Conservation (phyloP, 2,113 vertebrate species). For the Epinephelus fuscoguttatus region DNA sequence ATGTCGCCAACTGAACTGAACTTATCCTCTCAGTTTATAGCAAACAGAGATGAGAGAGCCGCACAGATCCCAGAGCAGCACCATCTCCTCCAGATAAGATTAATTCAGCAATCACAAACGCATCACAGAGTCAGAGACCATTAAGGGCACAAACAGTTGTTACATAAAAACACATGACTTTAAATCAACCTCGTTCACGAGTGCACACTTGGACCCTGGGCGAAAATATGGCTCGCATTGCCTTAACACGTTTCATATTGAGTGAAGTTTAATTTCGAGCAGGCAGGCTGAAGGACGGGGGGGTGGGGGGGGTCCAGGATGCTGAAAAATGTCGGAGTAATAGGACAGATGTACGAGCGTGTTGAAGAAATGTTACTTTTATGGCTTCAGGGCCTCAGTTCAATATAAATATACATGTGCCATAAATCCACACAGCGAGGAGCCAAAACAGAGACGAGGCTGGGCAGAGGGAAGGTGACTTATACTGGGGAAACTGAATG, state of each 20-base stretch:
- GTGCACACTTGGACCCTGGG: background rate
- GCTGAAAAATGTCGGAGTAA: conserved; percentile 68
- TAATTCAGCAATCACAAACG: conserved; percentile 23
- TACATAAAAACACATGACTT: conserved; percentile 28
- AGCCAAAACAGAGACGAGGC: conserved; percentile 54
- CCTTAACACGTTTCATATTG: conserved; percentile 47
- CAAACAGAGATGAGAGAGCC: conserved; percentile 27
- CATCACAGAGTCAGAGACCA: conserved; percentile 16
- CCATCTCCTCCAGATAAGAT: conserved; percentile 22
- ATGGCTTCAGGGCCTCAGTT: conserved; percentile 71
- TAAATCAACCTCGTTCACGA: conserved; percentile 10
- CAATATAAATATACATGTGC: conserved; percentile 76
- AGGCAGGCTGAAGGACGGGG: conserved; percentile 14
- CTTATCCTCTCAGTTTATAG: conserved; percentile 11
- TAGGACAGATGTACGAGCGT: conserved; percentile 71
- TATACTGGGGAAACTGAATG: conserved; percentile 23
- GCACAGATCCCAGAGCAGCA: conserved; percentile 12
- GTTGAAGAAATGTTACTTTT: conserved; percentile 78
- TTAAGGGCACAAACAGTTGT: conserved; percentile 21
- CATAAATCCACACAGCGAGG: conserved; percentile 67
- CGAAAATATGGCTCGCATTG: conserved; percentile 50
- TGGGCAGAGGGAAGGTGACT: conserved; percentile 11
- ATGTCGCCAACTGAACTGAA: conserved; percentile 9
- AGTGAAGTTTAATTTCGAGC: conserved; percentile 39
- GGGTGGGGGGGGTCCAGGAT: background rate